Evolutionary conservation across 2,888 invertebrate genomes (phyloP).

Genomic region (Stenolophus ochropezus): DNA sequence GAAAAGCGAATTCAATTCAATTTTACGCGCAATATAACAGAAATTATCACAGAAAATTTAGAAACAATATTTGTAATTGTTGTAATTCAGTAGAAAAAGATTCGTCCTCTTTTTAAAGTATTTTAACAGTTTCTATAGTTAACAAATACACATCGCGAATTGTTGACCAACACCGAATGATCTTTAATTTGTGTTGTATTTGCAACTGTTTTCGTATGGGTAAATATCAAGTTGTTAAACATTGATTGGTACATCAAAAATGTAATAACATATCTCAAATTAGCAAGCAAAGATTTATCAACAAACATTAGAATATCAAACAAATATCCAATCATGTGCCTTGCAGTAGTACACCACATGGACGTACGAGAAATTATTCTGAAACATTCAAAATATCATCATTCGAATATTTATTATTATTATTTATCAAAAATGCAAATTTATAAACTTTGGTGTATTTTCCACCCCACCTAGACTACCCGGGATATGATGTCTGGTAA

Average conservation of each 20-base stretch:
- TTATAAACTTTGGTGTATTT: too few species aligned
- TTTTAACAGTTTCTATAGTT: not conserved
- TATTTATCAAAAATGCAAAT: not conserved
- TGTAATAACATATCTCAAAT: not conserved
- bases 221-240: not conserved
- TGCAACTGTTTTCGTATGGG: not conserved
- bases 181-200: not conserved
- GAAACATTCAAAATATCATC: not conserved
- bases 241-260: not conserved
- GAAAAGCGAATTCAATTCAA: not conserved
- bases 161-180: not conserved
- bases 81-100: too few species aligned
- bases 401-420: not conserved
- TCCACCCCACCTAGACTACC: too few species aligned
- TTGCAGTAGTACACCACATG: not conserved
- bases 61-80: not conserved
- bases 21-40: not conserved
- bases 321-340: not conserved
- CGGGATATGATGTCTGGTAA: too few species aligned
- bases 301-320: constrained; percentile 3
- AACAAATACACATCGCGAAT: not conserved
- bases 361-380: not conserved
- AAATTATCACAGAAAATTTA: not conserved
- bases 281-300: not conserved
- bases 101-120: too few species aligned